Percentiles rank a stretch among this genome's conserved stretches.
Conservation (phyloP, 1,140 invertebrate genomes). For the Leptestheria dahalacensis region DNA sequence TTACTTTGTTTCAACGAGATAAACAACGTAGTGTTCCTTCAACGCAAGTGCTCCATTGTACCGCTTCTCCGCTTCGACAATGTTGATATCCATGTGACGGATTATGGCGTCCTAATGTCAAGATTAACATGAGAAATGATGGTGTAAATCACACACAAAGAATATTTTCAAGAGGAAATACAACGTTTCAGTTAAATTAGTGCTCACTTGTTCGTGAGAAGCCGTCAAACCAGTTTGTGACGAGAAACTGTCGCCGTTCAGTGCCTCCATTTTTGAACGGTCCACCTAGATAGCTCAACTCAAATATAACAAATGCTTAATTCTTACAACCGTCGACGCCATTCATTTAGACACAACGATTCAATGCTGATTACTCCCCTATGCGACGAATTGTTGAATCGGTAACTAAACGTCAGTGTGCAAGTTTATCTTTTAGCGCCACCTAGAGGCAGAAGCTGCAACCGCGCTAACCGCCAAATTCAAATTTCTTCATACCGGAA, state of each 20-base stretch:
- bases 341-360: background rate
- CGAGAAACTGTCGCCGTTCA: too few relatives aligned
- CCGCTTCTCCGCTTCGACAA: constrained; percentile 68
- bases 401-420: background rate
- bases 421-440: background rate
- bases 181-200: too few relatives aligned
- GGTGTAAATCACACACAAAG: background rate
- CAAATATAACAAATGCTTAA: too few relatives aligned
- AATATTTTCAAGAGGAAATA: background rate
- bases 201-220: too few relatives aligned
- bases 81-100: constrained; percentile 62
- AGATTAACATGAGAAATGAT: background rate
- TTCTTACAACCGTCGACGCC: background rate
- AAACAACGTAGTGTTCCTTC: constrained; percentile 66
- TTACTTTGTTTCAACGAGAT: constrained; percentile 67
- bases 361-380: background rate
- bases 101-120: constrained; percentile 44
- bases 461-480: too few relatives aligned
- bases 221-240: too few relatives aligned
- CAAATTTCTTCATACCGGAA: too few relatives aligned
- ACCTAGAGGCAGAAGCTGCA: too few relatives aligned
- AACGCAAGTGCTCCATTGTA: constrained; percentile 60
- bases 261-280: too few relatives aligned
- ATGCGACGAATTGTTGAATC: background rate
- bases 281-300: too few relatives aligned